phyloP scores from a whole-genome alignment of 2,113 vertebrate genomes.

The Chaenogobius annularis region DNA sequence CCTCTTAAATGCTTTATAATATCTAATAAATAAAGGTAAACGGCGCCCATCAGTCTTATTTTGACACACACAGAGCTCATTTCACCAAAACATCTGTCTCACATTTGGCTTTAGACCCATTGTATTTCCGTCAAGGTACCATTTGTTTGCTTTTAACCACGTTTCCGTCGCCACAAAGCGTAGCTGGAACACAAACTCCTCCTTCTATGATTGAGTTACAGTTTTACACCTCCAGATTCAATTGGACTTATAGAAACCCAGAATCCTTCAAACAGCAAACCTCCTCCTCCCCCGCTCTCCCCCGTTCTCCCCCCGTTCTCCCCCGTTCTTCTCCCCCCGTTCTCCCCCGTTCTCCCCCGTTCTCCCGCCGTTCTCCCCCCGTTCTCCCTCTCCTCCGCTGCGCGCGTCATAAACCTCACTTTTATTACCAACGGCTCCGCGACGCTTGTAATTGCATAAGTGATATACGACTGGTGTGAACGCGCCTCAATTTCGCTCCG shows the following conservation, averaged over 20 bases:
- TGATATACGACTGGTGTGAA: constrained; percentile 47
- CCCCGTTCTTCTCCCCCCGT: too few species aligned
- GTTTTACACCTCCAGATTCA: not conserved
- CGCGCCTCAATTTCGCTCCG: constrained; percentile 46
- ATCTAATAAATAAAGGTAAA: too few species aligned
- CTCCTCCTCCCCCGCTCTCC: not conserved
- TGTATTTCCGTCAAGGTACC: too few species aligned
- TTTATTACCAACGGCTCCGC: constrained; percentile 55
- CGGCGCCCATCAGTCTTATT: too few species aligned
- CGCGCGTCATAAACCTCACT: constrained; percentile 54
- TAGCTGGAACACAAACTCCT: too few species aligned
- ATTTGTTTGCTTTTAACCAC: too few species aligned
- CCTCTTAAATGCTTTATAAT: too few species aligned
- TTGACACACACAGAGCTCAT: too few species aligned
- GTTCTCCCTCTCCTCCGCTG: constrained; percentile 3
- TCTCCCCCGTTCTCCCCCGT: not conserved
- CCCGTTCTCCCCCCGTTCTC: too few species aligned
- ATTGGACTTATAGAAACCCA: not conserved
- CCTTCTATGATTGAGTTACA: not conserved
- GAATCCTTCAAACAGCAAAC: not conserved
- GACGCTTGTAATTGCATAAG: constrained; percentile 58
- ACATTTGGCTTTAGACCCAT: too few species aligned
- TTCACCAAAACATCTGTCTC: too few species aligned
- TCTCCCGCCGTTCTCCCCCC: constrained; percentile 2
- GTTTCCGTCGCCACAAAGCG: too few species aligned